Conservation (phyloP, 2,888 invertebrate genomes). For the Neuroscelio doddi region DNA sequence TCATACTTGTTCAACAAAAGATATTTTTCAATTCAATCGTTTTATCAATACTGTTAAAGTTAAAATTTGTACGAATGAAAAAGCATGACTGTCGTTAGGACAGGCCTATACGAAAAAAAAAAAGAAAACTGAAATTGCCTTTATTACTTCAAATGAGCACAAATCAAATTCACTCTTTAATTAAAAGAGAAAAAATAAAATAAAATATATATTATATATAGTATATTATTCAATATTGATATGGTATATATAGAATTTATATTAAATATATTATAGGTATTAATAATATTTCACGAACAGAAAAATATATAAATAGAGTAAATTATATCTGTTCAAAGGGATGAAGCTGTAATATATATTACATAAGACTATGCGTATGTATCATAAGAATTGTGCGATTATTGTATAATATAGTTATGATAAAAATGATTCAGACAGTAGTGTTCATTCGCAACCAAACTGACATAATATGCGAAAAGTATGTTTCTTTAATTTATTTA, state of each 20-base stretch:
- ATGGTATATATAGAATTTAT: conserved; percentile 52
- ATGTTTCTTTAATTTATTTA: too few relatives aligned
- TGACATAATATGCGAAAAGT: too few relatives aligned
- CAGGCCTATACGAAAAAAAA: conserved; percentile 15
- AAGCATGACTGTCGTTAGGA: conserved; percentile 20
- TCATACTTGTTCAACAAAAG: conserved; percentile 17
- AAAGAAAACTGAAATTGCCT: conserved; percentile 62
- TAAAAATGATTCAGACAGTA: background rate
- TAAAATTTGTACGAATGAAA: conserved; percentile 20
- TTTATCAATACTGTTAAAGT: conserved; percentile 13
- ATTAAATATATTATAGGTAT: conserved; percentile 44
- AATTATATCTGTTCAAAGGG: conserved; percentile 49
- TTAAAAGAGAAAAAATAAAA: conserved; percentile 52
- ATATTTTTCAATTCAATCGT: conserved; percentile 4
- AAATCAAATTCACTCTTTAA: conserved; percentile 68
- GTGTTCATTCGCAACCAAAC: too few relatives aligned
- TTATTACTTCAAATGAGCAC: conserved; percentile 69
- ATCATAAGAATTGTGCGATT: conserved; percentile 31
- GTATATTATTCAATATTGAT: conserved; percentile 37
- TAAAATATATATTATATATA: conserved; percentile 35
- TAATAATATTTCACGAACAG: conserved; percentile 42
- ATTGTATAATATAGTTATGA: conserved; percentile 37
- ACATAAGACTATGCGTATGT: conserved; percentile 43
- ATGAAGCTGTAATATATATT: conserved; percentile 55
- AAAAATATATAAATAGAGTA: conserved; percentile 37